Percentiles rank a stretch among this genome's conserved stretches.
Evolutionary conservation across 2,797 vertebrate genomes (phyloP).

Genomic region (Tadarida brasiliensis): DNA sequence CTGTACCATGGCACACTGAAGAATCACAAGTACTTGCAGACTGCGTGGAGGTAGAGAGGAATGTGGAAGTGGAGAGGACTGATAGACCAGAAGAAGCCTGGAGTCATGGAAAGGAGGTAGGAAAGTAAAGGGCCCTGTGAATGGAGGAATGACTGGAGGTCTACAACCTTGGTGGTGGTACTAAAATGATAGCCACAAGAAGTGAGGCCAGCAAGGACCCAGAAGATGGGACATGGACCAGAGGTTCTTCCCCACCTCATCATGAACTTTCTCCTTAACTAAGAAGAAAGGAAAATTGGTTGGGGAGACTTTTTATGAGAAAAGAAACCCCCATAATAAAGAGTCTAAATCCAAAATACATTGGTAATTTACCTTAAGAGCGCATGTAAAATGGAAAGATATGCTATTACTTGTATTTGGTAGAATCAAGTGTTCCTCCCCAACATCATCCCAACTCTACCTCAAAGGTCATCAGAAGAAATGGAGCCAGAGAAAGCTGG

Average conservation of each 20-base stretch:
- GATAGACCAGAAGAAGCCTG: not conserved
- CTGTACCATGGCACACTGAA: not conserved
- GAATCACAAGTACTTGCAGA: not conserved
- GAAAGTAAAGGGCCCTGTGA: not conserved
- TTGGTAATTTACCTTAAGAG: not conserved
- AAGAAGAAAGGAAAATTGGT: not conserved
- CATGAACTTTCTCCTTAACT: not conserved
- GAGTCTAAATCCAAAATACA: not conserved
- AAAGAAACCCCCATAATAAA: not conserved
- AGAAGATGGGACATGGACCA: too few species aligned
- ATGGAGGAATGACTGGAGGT: not conserved
- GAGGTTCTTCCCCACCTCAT: not conserved
- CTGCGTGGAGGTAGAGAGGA: not conserved
- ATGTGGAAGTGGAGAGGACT: not conserved
- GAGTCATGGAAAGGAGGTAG: not conserved
- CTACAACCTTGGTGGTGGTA: not conserved
- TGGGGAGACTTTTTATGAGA: not conserved
- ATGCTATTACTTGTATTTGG: not conserved
- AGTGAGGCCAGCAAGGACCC: not conserved
- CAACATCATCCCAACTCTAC: not conserved
- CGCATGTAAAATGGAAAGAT: not conserved
- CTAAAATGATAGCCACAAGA: not conserved
- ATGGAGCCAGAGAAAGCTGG: not conserved
- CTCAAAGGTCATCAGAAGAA: not conserved
- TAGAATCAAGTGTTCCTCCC: not conserved